These are phyloP conservation scores for Musca vetustissima DNA, from an alignment of 1,140 invertebrate genomes.

Conservation along the genomic window DNA sequence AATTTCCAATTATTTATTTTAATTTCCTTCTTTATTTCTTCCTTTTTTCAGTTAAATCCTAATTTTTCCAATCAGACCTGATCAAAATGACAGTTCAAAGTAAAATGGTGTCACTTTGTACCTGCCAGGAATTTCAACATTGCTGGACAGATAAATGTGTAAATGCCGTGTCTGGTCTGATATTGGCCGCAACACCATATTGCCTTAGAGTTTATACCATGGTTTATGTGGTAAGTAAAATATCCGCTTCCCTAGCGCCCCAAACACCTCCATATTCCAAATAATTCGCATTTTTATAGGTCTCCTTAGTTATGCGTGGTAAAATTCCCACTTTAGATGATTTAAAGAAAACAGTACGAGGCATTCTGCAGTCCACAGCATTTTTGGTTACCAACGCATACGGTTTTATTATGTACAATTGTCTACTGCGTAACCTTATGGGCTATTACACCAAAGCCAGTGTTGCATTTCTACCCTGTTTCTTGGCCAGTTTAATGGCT, in stretches of 20 bases:
- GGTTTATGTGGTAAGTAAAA: constrained; percentile 69
- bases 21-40: background rate
- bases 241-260: background rate
- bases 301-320: constrained; percentile 69
- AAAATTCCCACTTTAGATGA: constrained; percentile 66
- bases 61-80: background rate
- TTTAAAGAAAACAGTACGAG: constrained; percentile 65
- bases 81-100: constrained; percentile 63
- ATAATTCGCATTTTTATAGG: constrained; percentile 57
- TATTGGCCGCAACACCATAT: constrained; percentile 66
- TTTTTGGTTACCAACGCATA: constrained; percentile 77
- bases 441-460: constrained; percentile 71
- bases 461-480: constrained; percentile 71
- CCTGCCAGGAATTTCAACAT: constrained; percentile 74
- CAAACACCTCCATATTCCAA: background rate
- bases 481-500: constrained; percentile 69
- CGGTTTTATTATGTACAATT: constrained; percentile 71
- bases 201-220: constrained; percentile 74
- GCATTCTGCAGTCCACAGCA: constrained; percentile 72
- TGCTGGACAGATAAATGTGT: constrained; percentile 76
- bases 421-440: constrained; percentile 65
- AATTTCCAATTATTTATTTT: background rate
- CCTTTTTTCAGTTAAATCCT: constrained; percentile 8
- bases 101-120: constrained; percentile 59
- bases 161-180: constrained; percentile 66